Evolutionary conservation across 1,140 invertebrate species (phyloP).

Genomic region (Scaptomyza graminum): DNA sequence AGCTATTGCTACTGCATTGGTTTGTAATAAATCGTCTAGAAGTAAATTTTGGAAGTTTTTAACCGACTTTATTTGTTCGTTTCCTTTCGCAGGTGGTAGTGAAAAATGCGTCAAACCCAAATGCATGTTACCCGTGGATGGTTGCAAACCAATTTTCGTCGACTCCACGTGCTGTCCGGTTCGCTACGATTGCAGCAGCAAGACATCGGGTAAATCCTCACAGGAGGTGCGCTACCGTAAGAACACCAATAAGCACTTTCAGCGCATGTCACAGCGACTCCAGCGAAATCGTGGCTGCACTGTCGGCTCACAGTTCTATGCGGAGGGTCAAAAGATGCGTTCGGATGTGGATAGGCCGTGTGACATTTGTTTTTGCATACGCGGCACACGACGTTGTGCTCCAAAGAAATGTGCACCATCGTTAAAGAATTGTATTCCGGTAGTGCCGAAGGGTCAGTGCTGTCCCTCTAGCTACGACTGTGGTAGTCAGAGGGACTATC

Average conservation of each 20-base stretch:
- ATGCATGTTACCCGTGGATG: conserved; percentile 91
- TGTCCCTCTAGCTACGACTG: conserved; percentile 94
- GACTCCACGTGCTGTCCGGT: conserved; percentile 92
- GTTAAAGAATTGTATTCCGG: conserved; percentile 90
- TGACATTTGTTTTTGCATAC: conserved; percentile 93
- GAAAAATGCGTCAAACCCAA: conserved; percentile 92
- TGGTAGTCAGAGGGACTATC: conserved; percentile 85
- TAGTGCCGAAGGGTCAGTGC: conserved; percentile 90
- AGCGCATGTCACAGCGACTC: conserved; percentile 72
- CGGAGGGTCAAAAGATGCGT: conserved; percentile 90
- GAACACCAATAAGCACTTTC: conserved; percentile 78
- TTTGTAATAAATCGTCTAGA: conserved; percentile 19
- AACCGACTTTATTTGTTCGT: background rate
- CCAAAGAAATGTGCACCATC: conserved; percentile 90
- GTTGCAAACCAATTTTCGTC: conserved; percentile 88
- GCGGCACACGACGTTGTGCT: conserved; percentile 89
- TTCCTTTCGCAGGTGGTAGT: conserved; percentile 84
- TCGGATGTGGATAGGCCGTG: conserved; percentile 86
- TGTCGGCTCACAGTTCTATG: conserved; percentile 86
- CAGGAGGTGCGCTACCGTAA: conserved; percentile 71
- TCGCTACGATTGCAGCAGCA: conserved; percentile 90
- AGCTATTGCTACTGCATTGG: conserved; percentile 95
- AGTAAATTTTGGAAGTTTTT: background rate
- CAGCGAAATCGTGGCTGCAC: conserved; percentile 85
- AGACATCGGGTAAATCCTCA: conserved; percentile 80